A percentile compares a stretch with the other conserved stretches of the same genome.
phyloP scores from a whole-genome alignment of 2,113 vertebrate species.

The Gallinago jamesoni region DNA sequence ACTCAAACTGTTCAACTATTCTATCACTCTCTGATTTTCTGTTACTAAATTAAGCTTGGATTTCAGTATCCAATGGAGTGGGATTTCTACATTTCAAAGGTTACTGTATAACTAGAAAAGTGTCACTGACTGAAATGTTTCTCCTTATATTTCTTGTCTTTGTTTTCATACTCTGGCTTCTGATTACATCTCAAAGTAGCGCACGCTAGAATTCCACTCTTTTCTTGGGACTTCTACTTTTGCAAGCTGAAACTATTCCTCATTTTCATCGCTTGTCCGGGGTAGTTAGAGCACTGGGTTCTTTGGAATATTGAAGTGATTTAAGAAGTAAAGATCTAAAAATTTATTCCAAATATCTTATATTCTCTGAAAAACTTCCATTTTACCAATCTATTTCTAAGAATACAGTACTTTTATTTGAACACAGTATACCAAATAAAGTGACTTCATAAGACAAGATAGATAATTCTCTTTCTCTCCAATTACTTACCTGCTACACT shows the following conservation, averaged over 20 bases:
- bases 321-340: not conserved
- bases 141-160: not conserved
- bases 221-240: not conserved
- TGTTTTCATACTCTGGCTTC: not conserved
- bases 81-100: not conserved
- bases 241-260: not conserved
- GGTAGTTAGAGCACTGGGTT: not conserved
- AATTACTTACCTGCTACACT: not conserved
- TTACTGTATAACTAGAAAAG: not conserved
- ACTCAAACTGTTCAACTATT: not conserved
- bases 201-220: not conserved
- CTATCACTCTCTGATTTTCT: not conserved
- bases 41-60: not conserved
- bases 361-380: not conserved
- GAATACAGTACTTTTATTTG: not conserved
- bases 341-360: not conserved
- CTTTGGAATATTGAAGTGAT: not conserved
- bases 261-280: not conserved
- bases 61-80: not conserved
- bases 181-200: not conserved
- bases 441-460: not conserved
- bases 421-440: not conserved
- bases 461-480: not conserved
- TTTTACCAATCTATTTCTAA: not conserved
- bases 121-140: not conserved